These are phyloP conservation scores for Pseudococcus jackbeardsleyi DNA, from an alignment of 2,888 invertebrate genomes.

Conservation along the genomic window DNA sequence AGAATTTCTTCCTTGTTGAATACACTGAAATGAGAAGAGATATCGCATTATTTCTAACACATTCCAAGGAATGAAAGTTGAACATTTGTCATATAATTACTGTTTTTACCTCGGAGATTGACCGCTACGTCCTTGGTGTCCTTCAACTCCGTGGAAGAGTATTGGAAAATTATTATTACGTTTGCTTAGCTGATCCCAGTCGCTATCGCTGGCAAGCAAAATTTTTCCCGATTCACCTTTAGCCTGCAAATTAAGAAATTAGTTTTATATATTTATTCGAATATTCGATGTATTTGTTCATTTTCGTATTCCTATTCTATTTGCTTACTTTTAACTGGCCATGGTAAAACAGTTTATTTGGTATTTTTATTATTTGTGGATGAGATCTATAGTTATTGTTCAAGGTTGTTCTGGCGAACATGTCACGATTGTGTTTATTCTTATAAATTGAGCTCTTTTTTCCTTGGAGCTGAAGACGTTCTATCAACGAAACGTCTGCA, in stretches of 20 bases:
- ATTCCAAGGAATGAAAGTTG: no score
- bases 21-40: slow-evolving; percentile 71
- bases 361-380: slow-evolving; percentile 75
- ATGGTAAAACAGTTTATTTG: slow-evolving; percentile 82
- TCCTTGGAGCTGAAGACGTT: slow-evolving; percentile 75
- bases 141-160: slow-evolving; percentile 75
- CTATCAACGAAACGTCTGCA: slow-evolving; percentile 77
- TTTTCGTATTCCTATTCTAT: background rate
- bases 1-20: slow-evolving; percentile 76
- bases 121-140: slow-evolving; percentile 73
- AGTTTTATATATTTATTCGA: background rate
- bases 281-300: background rate
- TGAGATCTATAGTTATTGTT: slow-evolving; percentile 83
- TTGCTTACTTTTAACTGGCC: slow-evolving; percentile 73
- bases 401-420: slow-evolving; percentile 78
- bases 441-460: slow-evolving; percentile 71
- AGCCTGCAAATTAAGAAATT: background rate
- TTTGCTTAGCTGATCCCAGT: slow-evolving; percentile 71
- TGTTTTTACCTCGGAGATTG: slow-evolving; percentile 72
- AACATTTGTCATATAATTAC: background rate
- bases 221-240: background rate
- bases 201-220: background rate
- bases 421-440: no score
- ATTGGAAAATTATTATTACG: slow-evolving; percentile 72
- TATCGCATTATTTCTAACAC: background rate